Conservation (phyloP, 2,888 invertebrate genomes). For the Melanchra persicariae region DNA sequence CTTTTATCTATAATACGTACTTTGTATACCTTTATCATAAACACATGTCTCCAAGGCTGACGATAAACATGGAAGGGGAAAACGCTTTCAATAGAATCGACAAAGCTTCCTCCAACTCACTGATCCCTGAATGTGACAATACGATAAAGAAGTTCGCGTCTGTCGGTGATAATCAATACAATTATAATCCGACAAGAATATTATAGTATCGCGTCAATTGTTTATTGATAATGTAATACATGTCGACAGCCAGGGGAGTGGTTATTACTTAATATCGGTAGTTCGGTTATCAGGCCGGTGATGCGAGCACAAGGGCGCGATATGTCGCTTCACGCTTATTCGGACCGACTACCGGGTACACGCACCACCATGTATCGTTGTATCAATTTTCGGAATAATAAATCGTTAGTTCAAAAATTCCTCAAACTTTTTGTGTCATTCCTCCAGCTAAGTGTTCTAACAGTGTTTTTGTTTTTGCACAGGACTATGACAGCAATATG, state of each 20-base stretch:
- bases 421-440: conserved; percentile 3
- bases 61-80: conserved; percentile 31
- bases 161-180: conserved; percentile 65
- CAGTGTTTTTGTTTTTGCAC: conserved; percentile 78
- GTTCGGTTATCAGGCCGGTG: conserved; percentile 86
- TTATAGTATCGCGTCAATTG: conserved; percentile 76
- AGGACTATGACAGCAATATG: conserved; percentile 98
- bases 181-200: conserved; percentile 66
- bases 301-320: conserved; percentile 85
- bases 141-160: conserved; percentile 30
- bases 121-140: conserved; percentile 29
- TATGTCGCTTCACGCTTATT: conserved; percentile 81
- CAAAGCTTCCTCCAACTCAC: conserved; percentile 36
- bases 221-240: conserved; percentile 82
- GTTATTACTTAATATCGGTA: conserved; percentile 87
- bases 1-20: conserved; percentile 65
- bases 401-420: conserved; percentile 80
- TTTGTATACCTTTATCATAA: conserved; percentile 63
- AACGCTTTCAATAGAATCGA: conserved; percentile 21
- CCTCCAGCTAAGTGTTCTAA: conserved; percentile 40
- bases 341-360: conserved; percentile 72
- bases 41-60: conserved; percentile 45
- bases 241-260: conserved; percentile 84
- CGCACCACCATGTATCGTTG: conserved; percentile 79
- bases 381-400: conserved; percentile 85